Base-by-base conservation (phyloP, 2,797 vertebrate genomes). In the Scyliorhinus canicula region DNA sequence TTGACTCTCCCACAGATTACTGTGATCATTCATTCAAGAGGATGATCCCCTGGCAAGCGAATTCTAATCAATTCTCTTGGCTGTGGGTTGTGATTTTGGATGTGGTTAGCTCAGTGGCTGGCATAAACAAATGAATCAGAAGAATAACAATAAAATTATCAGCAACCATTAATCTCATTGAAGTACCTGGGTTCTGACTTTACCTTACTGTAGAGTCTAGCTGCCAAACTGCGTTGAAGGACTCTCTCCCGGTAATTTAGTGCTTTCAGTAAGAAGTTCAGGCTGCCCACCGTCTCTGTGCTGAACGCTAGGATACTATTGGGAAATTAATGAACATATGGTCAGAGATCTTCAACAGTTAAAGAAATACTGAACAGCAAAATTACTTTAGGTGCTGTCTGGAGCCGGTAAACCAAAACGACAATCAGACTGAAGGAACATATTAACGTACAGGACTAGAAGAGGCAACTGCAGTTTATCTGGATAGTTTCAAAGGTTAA, bases 161-260 rank as follows among this genome's bases (percentile, higher is more conserved):
- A 74, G 16, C 14, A 74, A 91, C 14, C 26, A n/a, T 19, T 74
- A 50, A 94, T 55, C 67, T 74, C 65, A 50, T 47, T 44, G 77
- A 44, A 47, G 40, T 44, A 82, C 19, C 47, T 74, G 88, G n/a
- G 40, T 31, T 69, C 88, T 47, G 21, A 44, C n/a, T 88, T 96
- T 96, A 97, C 97, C 97, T 98, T 97, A 40, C 95, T 82, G 95
- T 97, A 96, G 95, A 97, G 97, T 77, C 96, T 96, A 95, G 96
- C 95, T 79, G 97, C 96, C 82, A 97, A 95, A 91, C 96, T 95
- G 47, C 95, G 60, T 95, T 97, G 97, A 77, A 97, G 96, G 91
- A 97, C 96, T 50, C 96, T 96, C 96, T 97, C 97, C 35, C 95
- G 96, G 95, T 96, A 97, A 95, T 95, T 95, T 88, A 97, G 95